A percentile compares a stretch with the other conserved stretches of the same genome.
phyloP scores from a whole-genome alignment of 2,888 invertebrate species.

The Mactromeris polynyma region DNA sequence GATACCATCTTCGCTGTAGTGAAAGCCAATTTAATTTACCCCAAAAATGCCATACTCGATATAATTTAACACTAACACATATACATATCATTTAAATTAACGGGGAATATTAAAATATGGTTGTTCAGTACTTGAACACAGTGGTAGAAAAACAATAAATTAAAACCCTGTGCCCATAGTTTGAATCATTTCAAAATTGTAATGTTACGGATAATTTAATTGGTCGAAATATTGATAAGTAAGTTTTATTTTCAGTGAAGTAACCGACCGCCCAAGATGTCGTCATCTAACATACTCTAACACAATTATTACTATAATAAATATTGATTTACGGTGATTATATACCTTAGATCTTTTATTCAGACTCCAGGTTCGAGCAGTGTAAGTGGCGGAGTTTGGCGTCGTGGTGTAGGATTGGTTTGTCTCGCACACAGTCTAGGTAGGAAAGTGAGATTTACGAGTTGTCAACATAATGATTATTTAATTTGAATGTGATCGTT shows the following conservation, averaged over 20 bases:
- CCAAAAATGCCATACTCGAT: no score
- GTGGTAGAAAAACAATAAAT: no score
- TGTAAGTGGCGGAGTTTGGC: neutral
- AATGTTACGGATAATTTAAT: neutral
- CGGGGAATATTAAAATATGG: no score
- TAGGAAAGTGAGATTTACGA: neutral
- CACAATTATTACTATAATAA: constrained; percentile 8
- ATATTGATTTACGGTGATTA: neutral
- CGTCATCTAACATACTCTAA: neutral
- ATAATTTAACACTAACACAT: no score
- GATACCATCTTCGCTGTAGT: no score
- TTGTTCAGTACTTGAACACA: no score
- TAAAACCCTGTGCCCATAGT: no score
- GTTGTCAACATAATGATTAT: no score
- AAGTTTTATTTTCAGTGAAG: neutral
- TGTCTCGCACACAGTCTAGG: no score
- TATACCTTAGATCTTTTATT: neutral
- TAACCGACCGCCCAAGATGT: neutral
- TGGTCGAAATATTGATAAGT: neutral
- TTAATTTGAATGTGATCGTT: no score
- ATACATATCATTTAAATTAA: no score
- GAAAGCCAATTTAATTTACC: no score
- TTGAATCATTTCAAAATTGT: neutral
- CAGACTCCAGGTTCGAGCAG: neutral
- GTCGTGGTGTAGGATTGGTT: neutral